Evolutionary conservation across 92 coral and sea anemone species (phyloP).

Genomic region (Porites divaricata): DNA sequence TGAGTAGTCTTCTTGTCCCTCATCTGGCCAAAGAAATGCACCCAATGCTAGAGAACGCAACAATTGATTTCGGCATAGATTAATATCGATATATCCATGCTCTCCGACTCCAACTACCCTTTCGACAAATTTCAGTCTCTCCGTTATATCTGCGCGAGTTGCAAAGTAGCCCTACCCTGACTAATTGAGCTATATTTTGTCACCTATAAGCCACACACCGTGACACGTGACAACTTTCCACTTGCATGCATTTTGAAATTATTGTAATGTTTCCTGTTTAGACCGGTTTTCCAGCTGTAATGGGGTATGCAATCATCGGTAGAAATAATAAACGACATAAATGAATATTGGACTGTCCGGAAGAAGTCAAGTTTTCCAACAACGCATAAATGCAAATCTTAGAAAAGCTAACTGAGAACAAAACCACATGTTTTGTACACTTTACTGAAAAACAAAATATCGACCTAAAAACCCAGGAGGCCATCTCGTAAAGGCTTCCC

Average conservation of each 20-base stretch:
- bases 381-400: no score
- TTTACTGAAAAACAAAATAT: no score
- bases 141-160: not conserved
- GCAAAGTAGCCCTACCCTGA: not conserved
- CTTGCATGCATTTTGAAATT: conserved; percentile 16
- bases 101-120: not conserved
- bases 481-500: no score
- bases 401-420: no score
- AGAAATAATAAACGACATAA: not conserved
- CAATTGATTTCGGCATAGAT: not conserved
- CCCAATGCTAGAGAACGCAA: not conserved
- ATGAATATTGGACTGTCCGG: no score
- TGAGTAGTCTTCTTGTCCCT: conserved; percentile 20
- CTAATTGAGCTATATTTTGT: not conserved
- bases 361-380: no score
- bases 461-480: no score
- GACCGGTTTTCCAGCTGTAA: not conserved
- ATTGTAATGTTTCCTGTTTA: conserved; percentile 2
- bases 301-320: not conserved
- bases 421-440: no score
- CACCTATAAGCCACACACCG: not conserved
- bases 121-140: not conserved
- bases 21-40: conserved; percentile 17
- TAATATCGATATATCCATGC: not conserved
- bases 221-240: conserved; percentile 20